Evolutionary conservation across 2,888 invertebrate species (phyloP).

Genomic region (Hyles lineata): DNA sequence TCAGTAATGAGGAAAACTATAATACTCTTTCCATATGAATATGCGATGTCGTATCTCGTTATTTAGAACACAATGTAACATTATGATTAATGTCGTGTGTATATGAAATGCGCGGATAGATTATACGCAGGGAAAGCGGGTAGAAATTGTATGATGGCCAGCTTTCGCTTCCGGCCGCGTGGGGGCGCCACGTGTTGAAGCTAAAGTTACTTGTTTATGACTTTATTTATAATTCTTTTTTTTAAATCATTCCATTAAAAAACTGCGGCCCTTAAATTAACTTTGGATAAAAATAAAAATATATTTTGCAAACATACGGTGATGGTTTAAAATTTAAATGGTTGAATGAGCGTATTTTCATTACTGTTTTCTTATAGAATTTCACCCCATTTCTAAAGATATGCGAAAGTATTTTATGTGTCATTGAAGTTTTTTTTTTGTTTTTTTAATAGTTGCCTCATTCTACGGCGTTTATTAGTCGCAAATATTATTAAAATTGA

Average conservation of each 20-base stretch:
- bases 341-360: no score
- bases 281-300: no score
- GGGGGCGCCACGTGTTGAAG: constrained; percentile 52
- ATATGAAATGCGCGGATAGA: constrained; percentile 11
- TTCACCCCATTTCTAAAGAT: no score
- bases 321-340: no score
- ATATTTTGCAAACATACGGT: no score
- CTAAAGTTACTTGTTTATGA: not conserved
- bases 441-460: no score
- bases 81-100: not conserved
- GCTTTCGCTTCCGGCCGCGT: constrained; percentile 69
- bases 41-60: not conserved
- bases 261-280: no score
- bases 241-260: no score
- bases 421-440: no score
- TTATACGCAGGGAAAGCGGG: constrained; percentile 49
- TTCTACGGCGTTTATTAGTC: no score
- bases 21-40: not conserved
- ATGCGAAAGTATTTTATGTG: no score
- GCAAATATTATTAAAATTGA: not conserved
- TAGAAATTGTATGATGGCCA: constrained; percentile 39
- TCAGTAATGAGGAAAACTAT: not conserved
- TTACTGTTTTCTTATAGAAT: no score
- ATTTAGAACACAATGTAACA: not conserved
- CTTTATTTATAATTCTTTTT: not conserved